Evolutionary conservation across 2,113 vertebrate genomes (phyloP), one percentile per base, ranked within the genome.

Genomic region (Strix aluco): DNA sequence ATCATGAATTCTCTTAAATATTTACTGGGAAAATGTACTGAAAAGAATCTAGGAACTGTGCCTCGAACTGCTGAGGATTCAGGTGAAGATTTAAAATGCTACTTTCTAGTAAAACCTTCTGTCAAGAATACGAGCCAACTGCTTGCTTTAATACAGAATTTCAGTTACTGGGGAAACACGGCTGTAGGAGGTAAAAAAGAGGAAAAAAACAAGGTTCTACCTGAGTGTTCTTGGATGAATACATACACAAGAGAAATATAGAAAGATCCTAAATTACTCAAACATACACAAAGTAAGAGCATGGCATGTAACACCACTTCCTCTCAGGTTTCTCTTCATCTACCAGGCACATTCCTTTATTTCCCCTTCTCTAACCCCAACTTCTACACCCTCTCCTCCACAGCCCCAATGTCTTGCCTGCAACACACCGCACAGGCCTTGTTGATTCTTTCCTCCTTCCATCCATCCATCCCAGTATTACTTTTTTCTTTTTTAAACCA

Each of bases 101-200:
- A 27, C n/a, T 47, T 81, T 5, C 46, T 7, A 42, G 5, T 66
- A 61, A 69, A 81, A 78, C 16, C 55, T 70, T 21, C 15, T 0
- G 6, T 22, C 40, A 85, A 52, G 19, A 70, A 62, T 8, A 81
- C 13, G 10, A 29, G 25, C 3, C 5, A 3, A 47, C 5, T 0
- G 1, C 21, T 18, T 42, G 78, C 54, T 71, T 57, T 38, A 75
- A 58, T 11, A 61, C 9, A 73, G 59, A 23, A 70, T 23, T 46
- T 30, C 75, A 61, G n/a, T 16, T 77, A 57, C 15, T 0, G 2
- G 12, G 38, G n/a, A 62, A 75, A 49, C 18, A 44, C 0, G 1
- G 21, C 3, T 55, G 13, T 19, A 36, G 13, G 21, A 3, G 12
- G 15, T 6, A 23, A 51, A 32, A 38, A 38, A 22, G 8, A 30